These are phyloP conservation scores for Reticulitermes lucifugus DNA, from an alignment of 2,888 invertebrate species.

Conservation along the genomic window DNA sequence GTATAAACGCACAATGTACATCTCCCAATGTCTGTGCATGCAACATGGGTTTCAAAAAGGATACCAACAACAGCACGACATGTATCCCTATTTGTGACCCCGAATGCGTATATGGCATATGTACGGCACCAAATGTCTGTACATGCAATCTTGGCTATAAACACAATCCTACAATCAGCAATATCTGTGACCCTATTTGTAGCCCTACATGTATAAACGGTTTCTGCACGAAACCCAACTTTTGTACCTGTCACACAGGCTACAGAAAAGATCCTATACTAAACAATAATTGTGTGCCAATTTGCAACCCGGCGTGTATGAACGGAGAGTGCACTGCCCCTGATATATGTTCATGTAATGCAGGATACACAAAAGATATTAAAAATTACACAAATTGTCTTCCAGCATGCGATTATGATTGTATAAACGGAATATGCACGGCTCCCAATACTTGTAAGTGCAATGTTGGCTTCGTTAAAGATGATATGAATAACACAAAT, in stretches of 20 bases:
- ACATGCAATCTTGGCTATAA: slow-evolving; percentile 69
- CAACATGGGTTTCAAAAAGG: not conserved
- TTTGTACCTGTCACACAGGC: slow-evolving; percentile 14
- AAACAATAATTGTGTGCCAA: not conserved
- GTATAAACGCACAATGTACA: not conserved
- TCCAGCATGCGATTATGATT: not conserved
- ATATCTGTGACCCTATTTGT: not conserved
- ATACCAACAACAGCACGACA: not conserved
- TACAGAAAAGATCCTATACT: not conserved
- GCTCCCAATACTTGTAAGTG: slow-evolving; percentile 53
- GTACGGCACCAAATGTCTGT: slow-evolving; percentile 66
- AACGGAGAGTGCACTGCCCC: slow-evolving; percentile 50
- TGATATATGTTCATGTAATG: slow-evolving; percentile 49
- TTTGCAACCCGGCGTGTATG: not conserved
- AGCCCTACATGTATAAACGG: slow-evolving; percentile 6
- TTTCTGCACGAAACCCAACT: not conserved
- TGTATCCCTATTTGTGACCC: slow-evolving; percentile 27
- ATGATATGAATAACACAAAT: slow-evolving; percentile 53
- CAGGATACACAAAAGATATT: slow-evolving; percentile 52
- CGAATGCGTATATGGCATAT: slow-evolving; percentile 26
- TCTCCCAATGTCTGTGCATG: not conserved
- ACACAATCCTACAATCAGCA: not conserved
- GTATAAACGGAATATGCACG: slow-evolving; percentile 44
- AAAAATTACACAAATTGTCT: not conserved
- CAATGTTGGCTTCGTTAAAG: slow-evolving; percentile 50